phyloP scores from a whole-genome alignment of 2,888 invertebrate genomes.

The Xestia xanthographa region DNA sequence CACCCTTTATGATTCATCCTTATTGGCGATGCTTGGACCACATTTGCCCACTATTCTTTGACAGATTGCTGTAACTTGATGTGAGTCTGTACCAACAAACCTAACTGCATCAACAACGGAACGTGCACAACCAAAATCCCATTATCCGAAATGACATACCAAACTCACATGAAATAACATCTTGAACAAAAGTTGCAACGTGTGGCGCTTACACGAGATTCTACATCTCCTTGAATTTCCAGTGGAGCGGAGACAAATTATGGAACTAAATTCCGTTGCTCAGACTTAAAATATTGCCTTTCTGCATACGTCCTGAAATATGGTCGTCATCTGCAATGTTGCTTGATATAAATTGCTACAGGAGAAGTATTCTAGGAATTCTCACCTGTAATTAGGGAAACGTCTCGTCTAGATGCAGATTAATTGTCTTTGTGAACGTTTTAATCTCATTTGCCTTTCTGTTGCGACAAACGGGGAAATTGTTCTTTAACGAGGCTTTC shows the following conservation, averaged over 20 bases:
- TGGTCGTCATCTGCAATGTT: slow-evolving; percentile 72
- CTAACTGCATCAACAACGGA: slow-evolving; percentile 11
- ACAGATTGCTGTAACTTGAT: too few relatives aligned
- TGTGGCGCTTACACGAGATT: slow-evolving; percentile 55
- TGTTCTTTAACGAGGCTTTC: slow-evolving; percentile 46
- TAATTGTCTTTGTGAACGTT: slow-evolving; percentile 55
- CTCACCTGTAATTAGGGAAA: slow-evolving; percentile 53
- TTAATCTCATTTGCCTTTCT: slow-evolving; percentile 50
- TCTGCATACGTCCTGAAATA: slow-evolving; percentile 74
- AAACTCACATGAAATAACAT: slow-evolving; percentile 49
- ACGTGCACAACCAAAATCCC: slow-evolving; percentile 39
- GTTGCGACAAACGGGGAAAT: slow-evolving; percentile 24
- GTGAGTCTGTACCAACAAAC: not conserved
- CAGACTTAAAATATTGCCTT: slow-evolving; percentile 71
- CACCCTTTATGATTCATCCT: too few relatives aligned
- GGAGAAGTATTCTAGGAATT: slow-evolving; percentile 52
- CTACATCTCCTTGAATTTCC: slow-evolving; percentile 67
- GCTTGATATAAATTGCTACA: slow-evolving; percentile 67
- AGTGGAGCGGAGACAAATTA: slow-evolving; percentile 73
- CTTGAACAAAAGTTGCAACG: slow-evolving; percentile 50
- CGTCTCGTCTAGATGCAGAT: slow-evolving; percentile 43
- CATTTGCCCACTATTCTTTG: too few relatives aligned
- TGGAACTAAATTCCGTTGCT: slow-evolving; percentile 71
- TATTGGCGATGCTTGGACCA: too few relatives aligned
- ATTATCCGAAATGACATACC: slow-evolving; percentile 40